Evolutionary conservation across 2,888 invertebrate genomes (phyloP).

Genomic region (Trachelus tabidus): DNA sequence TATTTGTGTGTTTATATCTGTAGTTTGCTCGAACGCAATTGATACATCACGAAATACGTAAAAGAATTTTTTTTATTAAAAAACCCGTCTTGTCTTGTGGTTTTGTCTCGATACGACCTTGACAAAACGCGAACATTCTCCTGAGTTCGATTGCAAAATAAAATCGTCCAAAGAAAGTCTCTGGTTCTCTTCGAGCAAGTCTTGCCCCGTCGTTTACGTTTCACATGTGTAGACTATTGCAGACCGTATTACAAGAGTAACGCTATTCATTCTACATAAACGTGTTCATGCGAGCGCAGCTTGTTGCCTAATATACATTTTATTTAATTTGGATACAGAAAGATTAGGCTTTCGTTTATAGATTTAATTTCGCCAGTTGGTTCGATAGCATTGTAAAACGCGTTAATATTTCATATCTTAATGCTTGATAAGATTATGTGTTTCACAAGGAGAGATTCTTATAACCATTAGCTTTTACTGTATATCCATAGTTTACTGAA

Average conservation of each 20-base stretch:
- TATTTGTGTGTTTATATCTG: background rate
- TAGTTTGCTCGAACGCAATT: background rate
- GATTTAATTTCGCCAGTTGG: too few relatives aligned
- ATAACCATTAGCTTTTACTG: background rate
- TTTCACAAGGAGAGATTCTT: background rate
- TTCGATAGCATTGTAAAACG: background rate
- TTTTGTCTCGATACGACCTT: background rate
- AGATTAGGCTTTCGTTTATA: background rate
- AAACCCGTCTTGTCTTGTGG: background rate
- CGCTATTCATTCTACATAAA: background rate
- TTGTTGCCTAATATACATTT: background rate
- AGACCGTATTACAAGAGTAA: background rate
- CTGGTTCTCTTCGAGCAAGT: background rate
- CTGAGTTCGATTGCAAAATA: background rate
- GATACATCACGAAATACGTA: background rate
- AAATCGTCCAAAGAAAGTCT: background rate
- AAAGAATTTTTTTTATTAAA: background rate
- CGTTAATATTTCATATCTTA: background rate
- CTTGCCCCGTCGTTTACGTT: background rate
- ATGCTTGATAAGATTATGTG: background rate
- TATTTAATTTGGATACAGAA: background rate
- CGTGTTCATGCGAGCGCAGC: background rate
- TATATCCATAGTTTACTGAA: background rate
- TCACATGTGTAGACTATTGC: background rate
- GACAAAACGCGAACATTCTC: background rate